Evolutionary conservation across 2,113 vertebrate species (phyloP).

Genomic region (Cebidichthys violaceus): DNA sequence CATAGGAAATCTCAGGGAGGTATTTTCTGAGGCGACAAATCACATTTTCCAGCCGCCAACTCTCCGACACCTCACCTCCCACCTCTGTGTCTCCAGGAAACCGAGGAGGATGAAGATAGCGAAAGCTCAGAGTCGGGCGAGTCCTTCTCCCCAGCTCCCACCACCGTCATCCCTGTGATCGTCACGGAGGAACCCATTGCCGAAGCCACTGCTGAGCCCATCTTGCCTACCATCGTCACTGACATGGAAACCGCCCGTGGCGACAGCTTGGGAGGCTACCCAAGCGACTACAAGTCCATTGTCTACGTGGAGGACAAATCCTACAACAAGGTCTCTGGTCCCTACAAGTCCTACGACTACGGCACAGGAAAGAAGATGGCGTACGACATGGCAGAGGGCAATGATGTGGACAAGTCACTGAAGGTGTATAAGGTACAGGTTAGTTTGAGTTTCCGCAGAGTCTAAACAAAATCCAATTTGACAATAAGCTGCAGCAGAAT

Average conservation of each 20-base stretch:
- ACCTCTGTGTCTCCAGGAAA: conserved; percentile 67
- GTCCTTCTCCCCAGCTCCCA: conserved; percentile 58
- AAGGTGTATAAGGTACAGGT: conserved; percentile 80
- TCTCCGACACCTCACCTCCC: neutral
- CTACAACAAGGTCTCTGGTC: conserved; percentile 73
- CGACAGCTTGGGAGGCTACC: conserved; percentile 79
- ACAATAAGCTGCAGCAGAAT: neutral
- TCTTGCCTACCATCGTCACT: conserved; percentile 65
- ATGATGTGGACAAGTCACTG: conserved; percentile 81
- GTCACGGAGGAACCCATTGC: conserved; percentile 56
- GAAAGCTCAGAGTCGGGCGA: conserved; percentile 79
- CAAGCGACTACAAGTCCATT: conserved; percentile 79
- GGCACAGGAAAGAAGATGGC: conserved; percentile 72
- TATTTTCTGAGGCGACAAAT: neutral
- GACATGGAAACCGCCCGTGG: conserved; percentile 75
- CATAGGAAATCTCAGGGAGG: neutral
- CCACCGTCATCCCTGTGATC: conserved; percentile 49
- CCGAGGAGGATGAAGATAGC: conserved; percentile 70
- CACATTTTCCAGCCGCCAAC: neutral
- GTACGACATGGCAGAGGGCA: conserved; percentile 63
- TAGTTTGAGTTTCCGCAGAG: neutral
- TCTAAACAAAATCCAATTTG: neutral
- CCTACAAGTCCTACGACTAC: conserved; percentile 81
- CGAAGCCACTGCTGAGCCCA: conserved; percentile 56
- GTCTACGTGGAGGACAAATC: conserved; percentile 77